Evolutionary conservation across 2,888 invertebrate genomes (phyloP).

Genomic region (Trissolcus brochymenae): DNA sequence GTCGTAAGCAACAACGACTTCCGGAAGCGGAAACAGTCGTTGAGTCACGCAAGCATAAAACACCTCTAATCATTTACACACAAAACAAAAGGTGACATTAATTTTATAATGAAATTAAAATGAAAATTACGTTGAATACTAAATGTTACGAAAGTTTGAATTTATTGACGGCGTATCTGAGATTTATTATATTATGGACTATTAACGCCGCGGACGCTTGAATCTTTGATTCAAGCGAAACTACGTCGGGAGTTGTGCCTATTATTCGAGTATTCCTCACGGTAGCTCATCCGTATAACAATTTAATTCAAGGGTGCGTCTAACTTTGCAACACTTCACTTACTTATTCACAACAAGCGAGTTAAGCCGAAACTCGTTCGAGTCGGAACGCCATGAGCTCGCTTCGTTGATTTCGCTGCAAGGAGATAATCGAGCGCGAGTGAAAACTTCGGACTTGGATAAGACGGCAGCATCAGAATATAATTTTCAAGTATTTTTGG

Average conservation of each 20-base stretch:
- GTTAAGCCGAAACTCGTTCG: slow-evolving; percentile 72
- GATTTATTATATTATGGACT: slow-evolving; percentile 63
- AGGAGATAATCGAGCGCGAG: slow-evolving; percentile 67
- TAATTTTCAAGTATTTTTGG: slow-evolving; percentile 37
- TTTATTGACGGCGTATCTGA: slow-evolving; percentile 26
- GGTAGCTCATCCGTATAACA: slow-evolving; percentile 70
- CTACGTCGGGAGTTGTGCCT: slow-evolving; percentile 57
- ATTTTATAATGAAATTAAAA: too few species aligned
- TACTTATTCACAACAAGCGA: slow-evolving; percentile 76
- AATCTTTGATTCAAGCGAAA: slow-evolving; percentile 73
- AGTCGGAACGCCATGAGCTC: slow-evolving; percentile 61
- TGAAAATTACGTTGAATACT: too few species aligned
- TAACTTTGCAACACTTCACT: slow-evolving; percentile 75
- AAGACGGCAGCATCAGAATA: slow-evolving; percentile 5
- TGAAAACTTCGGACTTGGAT: slow-evolving; percentile 41
- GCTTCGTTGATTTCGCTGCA: slow-evolving; percentile 64
- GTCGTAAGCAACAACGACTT: slow-evolving; percentile 65
- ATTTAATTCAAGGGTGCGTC: slow-evolving; percentile 73
- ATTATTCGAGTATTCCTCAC: slow-evolving; percentile 58
- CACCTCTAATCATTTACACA: slow-evolving; percentile 65
- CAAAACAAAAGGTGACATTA: slow-evolving; percentile 8
- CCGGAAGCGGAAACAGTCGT: slow-evolving; percentile 75
- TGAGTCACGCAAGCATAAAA: slow-evolving; percentile 76
- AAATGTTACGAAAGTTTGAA: background rate
- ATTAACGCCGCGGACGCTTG: slow-evolving; percentile 60